Conservation (phyloP, 92 coral and sea anemone species). For the Zoanthus sansibaricus region DNA sequence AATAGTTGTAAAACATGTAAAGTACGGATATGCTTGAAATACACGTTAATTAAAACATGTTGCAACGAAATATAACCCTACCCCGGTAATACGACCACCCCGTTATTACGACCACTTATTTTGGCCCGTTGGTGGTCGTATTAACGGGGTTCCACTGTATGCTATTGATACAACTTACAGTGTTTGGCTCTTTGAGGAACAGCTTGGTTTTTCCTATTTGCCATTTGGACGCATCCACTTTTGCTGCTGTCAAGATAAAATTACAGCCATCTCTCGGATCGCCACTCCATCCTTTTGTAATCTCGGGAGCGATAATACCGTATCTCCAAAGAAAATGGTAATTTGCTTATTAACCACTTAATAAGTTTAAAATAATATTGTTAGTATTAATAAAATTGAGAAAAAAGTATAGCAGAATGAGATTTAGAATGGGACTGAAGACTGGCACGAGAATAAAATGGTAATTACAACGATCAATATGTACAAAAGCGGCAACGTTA, state of each 20-base stretch:
- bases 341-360: background rate
- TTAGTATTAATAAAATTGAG: background rate
- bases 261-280: slow-evolving; percentile 75
- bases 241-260: slow-evolving; percentile 67
- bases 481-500: too few relatives aligned
- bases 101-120: background rate
- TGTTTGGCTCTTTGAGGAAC: slow-evolving; percentile 79
- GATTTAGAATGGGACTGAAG: too few relatives aligned
- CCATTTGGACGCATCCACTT: slow-evolving; percentile 78
- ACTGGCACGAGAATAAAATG: too few relatives aligned
- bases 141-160: background rate
- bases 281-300: slow-evolving; percentile 53
- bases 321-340: slow-evolving; percentile 46
- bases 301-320: slow-evolving; percentile 73
- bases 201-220: slow-evolving; percentile 88
- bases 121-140: background rate
- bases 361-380: background rate
- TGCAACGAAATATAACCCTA: too few relatives aligned
- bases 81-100: too few relatives aligned
- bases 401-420: too few relatives aligned
- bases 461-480: too few relatives aligned
- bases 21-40: too few relatives aligned
- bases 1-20: too few relatives aligned
- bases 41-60: too few relatives aligned
- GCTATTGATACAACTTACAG: slow-evolving; percentile 54